Evolutionary conservation across 2,888 invertebrate genomes (phyloP).

Genomic region (Agelastica alni): DNA sequence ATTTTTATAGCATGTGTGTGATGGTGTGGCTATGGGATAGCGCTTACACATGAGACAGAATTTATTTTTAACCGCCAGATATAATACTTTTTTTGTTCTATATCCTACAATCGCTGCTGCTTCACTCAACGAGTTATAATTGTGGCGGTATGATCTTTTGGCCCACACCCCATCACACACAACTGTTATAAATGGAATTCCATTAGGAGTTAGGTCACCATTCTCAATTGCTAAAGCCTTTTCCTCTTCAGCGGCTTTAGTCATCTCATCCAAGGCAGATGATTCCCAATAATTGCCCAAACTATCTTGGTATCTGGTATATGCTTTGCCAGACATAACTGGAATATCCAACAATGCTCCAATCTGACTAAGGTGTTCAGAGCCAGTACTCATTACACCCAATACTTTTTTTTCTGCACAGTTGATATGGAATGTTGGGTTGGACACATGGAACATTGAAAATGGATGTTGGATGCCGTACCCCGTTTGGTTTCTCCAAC

Average conservation of each 20-base stretch:
- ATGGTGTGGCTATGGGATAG: too few relatives aligned
- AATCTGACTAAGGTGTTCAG: neutral
- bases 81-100: constrained; percentile 12
- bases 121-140: constrained; percentile 11
- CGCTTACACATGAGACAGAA: constrained; percentile 1
- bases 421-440: constrained; percentile 8
- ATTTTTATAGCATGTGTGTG: too few relatives aligned
- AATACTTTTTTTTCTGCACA: neutral
- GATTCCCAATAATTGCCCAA: constrained; percentile 5
- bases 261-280: constrained; percentile 7
- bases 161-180: constrained; percentile 14
- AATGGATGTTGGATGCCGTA: constrained; percentile 3
- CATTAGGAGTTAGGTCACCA: constrained; percentile 10
- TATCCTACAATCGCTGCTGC: constrained; percentile 11
- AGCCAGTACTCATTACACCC: too few relatives aligned
- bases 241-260: constrained; percentile 4
- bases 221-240: neutral
- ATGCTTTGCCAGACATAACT: constrained; percentile 1
- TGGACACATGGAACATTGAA: constrained; percentile 9
- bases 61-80: constrained; percentile 11
- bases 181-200: constrained; percentile 11
- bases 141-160: constrained; percentile 9
- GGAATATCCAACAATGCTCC: constrained; percentile 3
- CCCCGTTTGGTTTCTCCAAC: constrained; percentile 6
- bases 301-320: neutral